Evolutionary conservation across 2,113 vertebrate genomes (phyloP), one percentile per base, ranked within the genome.

Genomic region (Collichthys lucidus): DNA sequence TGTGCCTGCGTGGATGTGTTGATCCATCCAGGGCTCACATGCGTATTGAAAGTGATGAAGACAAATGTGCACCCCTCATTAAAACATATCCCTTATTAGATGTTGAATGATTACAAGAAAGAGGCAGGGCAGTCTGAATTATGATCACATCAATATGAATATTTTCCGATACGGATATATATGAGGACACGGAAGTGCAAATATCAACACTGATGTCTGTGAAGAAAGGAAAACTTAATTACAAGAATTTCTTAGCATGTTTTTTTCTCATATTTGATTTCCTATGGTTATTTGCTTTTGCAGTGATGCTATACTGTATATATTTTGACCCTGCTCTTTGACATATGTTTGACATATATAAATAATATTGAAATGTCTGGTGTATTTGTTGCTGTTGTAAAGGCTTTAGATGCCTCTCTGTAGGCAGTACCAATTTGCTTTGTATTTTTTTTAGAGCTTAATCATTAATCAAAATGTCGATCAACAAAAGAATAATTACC

Each of bases 1-100:
- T 65, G 65, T 60, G 52, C 24, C 22, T 29, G 49, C 42, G 56
- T 35, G 20, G 60, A 49, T 66, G 22, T 77, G 60, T n/a, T 46
- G 29, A 75, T 60, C 56, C 63, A 67, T 12, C 56, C 66, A 16
- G 22, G 15, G 31, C 52, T 74, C 19, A 49, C 44, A 4, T 24
- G 40, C 69, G 47, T 55, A 65, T 47, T 65, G 19, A 42, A 71
- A 67, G 12, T 55, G 31, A 67, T 61, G 14, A 26, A 14, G 42
- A 62, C 62, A 22, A 56, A 26, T 29, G 15, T 40, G 29, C n/a
- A 42, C 2, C 50, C 35, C 17, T 60, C 26, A 42, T 74, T 66
- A 50, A 65, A 72, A 29, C 69, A 11, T 52, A 29, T 29, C 61
- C 4, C 15, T n/a, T 46, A 11, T 61, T 52, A 55, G 5, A 65